Evolutionary conservation across 1,140 invertebrate species (phyloP), one percentile per base, ranked within the genome.

Genomic region (Drosophila kohkoa): DNA sequence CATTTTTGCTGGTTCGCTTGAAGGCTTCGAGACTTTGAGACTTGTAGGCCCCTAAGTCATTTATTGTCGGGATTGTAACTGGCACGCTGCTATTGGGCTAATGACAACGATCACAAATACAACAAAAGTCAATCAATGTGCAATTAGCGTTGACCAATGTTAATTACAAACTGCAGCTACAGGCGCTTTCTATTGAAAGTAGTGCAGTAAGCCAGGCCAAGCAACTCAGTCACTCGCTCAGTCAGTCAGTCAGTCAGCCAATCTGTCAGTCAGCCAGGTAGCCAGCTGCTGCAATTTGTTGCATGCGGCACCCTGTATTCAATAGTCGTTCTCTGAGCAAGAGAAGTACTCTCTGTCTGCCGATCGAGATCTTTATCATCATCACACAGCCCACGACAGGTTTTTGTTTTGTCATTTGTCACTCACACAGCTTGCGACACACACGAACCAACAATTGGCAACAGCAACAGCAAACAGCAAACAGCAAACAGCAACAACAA

Each of bases 331-430:
- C 60, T 38, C 15, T 48, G 5, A 13, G 10, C 5, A 46, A 4
- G 13, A 46, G 45, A 5, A 16, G 13, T 11, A 16, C 45, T 30
- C 20, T 30, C 10, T 6, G 30, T 1, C 30, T 32, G 46, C 41
- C 66, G 65, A 87, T 75, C 79, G 69, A 81, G 89, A 91, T 91
- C 89, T 91, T 91, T 91, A 91, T 91, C 89, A 88, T 69, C 82
- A 82, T 68, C 79, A 78, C 70, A 77, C 58, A 86, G 82, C 81
- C 82, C 89, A 91, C 89, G 89, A 91, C 89, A 91, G 89, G 89
- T 91, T 91, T 91, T 91, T 91, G 77, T 91, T 91, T 91, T 91
- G 89, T 91, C 89, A 91, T 91, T 91, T 91, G 89, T 91, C 89
- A 91, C 89, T 91, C 89, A 91, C 89, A 90, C 89, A 91, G 90